Percentiles rank a stretch among this genome's conserved stretches.
These are phyloP conservation scores for Terrapene triunguis DNA, from an alignment of 2,113 vertebrate species.

Conservation along the genomic window DNA sequence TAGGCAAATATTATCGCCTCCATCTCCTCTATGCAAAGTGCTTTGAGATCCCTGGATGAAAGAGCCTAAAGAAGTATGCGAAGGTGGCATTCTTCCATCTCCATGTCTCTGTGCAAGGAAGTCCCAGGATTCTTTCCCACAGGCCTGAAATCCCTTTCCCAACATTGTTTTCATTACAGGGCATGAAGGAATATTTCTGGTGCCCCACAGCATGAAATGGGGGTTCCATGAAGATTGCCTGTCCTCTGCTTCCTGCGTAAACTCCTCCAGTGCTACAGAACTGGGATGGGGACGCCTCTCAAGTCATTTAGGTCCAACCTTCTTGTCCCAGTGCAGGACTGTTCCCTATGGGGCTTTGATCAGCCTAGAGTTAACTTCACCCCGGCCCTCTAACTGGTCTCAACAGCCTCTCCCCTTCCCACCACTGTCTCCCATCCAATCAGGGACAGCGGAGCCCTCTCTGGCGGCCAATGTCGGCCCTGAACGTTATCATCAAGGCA, in stretches of 20 bases:
- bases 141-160: background rate
- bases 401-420: constrained; percentile 7
- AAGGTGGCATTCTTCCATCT: background rate
- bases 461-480: background rate
- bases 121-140: background rate
- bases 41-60: background rate
- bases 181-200: background rate
- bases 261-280: background rate
- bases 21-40: background rate
- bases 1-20: background rate
- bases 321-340: background rate
- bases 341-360: background rate
- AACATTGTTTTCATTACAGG: background rate
- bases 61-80: background rate
- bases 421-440: constrained; percentile 1
- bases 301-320: accelerated
- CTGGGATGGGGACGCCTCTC: accelerated
- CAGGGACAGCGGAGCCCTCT: background rate
- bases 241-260: background rate
- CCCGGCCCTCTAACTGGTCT: background rate
- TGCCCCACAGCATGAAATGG: background rate
- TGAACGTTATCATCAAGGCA: constrained; percentile 1
- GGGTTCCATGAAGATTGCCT: background rate
- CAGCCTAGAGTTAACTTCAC: background rate
- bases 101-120: background rate